phyloP scores from a whole-genome alignment of 2,888 invertebrate species.

The Anoplius nigerrimus region DNA sequence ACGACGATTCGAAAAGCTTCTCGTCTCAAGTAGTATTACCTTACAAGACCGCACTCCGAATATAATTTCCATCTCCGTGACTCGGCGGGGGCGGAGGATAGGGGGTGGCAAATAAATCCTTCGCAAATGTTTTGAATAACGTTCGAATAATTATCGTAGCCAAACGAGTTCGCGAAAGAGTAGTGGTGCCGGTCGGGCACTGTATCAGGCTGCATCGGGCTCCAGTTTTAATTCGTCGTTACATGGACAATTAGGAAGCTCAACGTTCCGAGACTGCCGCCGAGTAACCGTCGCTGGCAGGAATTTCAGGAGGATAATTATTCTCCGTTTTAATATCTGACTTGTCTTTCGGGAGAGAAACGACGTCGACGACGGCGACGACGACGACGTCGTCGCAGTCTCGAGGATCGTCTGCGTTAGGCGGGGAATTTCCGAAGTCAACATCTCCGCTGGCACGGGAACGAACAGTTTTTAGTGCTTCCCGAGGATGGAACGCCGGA shows the following conservation, averaged over 20 bases:
- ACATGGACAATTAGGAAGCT: constrained; percentile 53
- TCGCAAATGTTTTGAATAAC: constrained; percentile 5
- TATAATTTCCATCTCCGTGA: constrained; percentile 3
- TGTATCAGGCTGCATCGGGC: constrained; percentile 20
- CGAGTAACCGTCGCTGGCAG: constrained; percentile 10
- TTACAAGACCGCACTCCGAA: constrained; percentile 5
- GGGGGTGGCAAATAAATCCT: constrained; percentile 6
- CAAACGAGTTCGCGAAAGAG: too few species aligned
- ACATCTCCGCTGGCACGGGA: too few species aligned
- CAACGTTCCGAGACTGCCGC: constrained; percentile 47
- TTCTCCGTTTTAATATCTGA: constrained; percentile 28
- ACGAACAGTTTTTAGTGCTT: too few species aligned
- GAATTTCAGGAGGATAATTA: constrained; percentile 44
- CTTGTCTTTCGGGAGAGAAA: constrained; percentile 1
- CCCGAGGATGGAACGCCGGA: too few species aligned
- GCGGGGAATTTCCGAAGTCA: too few species aligned
- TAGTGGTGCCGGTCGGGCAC: too few species aligned
- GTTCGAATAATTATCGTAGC: constrained; percentile 3
- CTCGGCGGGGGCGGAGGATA: neutral
- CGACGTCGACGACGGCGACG: neutral
- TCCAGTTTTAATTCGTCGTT: constrained; percentile 49
- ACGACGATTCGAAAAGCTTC: constrained; percentile 31
- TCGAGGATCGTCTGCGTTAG: neutral
- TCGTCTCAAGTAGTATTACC: constrained; percentile 34
- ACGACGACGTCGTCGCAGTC: neutral